A percentile compares a stretch with the other conserved stretches of the same genome.
Evolutionary conservation across 2,888 invertebrate species (phyloP).

Genomic region (Aphidoletes aphidimyza): DNA sequence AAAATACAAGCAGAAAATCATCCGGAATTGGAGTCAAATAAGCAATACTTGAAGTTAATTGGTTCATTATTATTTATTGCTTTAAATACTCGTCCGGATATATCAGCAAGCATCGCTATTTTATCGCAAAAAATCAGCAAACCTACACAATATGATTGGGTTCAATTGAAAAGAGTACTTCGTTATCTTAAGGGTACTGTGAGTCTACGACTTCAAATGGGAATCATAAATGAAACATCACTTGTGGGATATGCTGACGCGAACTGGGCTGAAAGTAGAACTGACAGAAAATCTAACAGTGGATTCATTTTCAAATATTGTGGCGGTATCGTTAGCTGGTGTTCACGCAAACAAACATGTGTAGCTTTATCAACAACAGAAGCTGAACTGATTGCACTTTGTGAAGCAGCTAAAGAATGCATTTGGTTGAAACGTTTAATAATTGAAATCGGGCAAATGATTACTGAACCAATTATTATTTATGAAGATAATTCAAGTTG

Average conservation of each 20-base stretch:
- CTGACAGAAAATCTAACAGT: conserved; percentile 61
- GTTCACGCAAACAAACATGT: conserved; percentile 60
- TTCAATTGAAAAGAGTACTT: conserved; percentile 60
- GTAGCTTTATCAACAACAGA: conserved; percentile 59
- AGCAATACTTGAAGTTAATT: conserved; percentile 56
- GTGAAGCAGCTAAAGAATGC: conserved; percentile 58
- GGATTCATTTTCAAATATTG: conserved; percentile 59
- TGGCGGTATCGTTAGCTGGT: conserved; percentile 60
- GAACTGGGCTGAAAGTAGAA: conserved; percentile 61
- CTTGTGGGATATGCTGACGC: conserved; percentile 60
- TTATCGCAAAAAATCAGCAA: conserved; percentile 59
- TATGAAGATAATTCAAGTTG: conserved; percentile 61
- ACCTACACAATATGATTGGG: conserved; percentile 60
- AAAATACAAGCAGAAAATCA: not conserved
- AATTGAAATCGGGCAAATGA: conserved; percentile 57
- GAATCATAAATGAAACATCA: conserved; percentile 3
- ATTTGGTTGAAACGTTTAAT: conserved; percentile 56
- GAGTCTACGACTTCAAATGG: conserved; percentile 55
- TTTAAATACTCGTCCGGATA: conserved; percentile 60
- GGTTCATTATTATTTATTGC: conserved; percentile 58
- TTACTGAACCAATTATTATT: conserved; percentile 57
- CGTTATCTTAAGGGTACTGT: conserved; percentile 54
- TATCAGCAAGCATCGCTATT: conserved; percentile 59
- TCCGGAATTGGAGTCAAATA: conserved; percentile 29
- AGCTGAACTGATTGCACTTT: conserved; percentile 58